Percentiles rank a stretch among this genome's conserved stretches.
phyloP scores from a whole-genome alignment of 2,113 vertebrate genomes.

The Scomber colias region DNA sequence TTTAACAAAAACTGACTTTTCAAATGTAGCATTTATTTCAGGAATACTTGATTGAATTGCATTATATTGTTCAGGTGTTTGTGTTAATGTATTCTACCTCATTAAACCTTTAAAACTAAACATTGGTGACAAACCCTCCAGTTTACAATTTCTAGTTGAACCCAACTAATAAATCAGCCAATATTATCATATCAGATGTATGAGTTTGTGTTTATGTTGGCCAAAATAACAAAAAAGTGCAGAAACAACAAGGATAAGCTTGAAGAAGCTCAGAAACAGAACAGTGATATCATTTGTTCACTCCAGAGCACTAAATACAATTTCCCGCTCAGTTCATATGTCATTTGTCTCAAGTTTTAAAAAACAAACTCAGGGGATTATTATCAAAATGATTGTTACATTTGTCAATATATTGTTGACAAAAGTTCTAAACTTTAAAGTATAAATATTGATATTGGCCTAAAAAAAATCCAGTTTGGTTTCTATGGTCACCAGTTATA shows the following conservation, averaged over 20 bases:
- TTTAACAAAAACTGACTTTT: not conserved
- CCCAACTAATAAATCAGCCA: not conserved
- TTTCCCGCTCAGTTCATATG: not conserved
- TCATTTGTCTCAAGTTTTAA: not conserved
- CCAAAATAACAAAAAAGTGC: not conserved
- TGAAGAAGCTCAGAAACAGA: not conserved
- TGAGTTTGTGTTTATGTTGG: not conserved
- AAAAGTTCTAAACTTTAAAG: not conserved
- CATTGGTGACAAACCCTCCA: not conserved
- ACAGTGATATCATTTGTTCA: not conserved
- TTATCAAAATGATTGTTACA: not conserved
- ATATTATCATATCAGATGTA: not conserved
- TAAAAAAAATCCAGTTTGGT: not conserved
- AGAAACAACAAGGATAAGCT: not conserved
- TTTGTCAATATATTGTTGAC: not conserved
- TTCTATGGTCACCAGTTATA: not conserved
- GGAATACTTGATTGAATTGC: conserved; percentile 3
- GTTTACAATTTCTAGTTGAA: not conserved
- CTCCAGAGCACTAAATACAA: not conserved
- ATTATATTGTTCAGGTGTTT: conserved; percentile 12
- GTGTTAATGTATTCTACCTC: conserved; percentile 12
- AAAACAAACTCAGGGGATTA: not conserved
- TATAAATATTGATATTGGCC: not conserved
- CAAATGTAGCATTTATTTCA: not conserved
- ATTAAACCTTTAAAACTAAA: conserved; percentile 11